Percentiles rank a stretch among this genome's conserved stretches.
These are phyloP conservation scores for Aptenodytes forsteri DNA, from an alignment of 2,113 vertebrate genomes.

Conservation along the genomic window DNA sequence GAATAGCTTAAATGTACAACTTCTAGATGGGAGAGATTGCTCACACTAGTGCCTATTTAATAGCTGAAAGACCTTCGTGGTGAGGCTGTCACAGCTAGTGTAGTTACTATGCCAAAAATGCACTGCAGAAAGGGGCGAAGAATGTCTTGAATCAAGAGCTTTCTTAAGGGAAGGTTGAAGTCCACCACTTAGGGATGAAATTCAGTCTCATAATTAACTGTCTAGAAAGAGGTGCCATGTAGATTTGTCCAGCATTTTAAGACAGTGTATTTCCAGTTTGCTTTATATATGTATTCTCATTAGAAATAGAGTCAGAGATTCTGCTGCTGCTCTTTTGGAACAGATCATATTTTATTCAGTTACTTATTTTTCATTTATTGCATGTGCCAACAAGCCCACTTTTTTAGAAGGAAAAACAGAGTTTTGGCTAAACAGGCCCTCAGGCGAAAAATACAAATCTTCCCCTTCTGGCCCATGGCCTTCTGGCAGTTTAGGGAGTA, in stretches of 20 bases:
- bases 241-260: neutral
- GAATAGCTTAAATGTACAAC: neutral
- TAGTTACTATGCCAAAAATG: neutral
- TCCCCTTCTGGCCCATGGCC: neutral
- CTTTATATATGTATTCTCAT: neutral
- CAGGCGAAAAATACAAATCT: neutral
- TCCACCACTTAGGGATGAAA: neutral
- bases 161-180: neutral
- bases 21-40: neutral
- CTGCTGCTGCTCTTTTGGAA: neutral
- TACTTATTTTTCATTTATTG: neutral
- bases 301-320: neutral
- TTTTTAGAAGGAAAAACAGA: neutral
- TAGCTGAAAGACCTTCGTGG: neutral
- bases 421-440: neutral
- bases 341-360: neutral
- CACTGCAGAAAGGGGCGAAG: neutral
- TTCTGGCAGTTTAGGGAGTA: neutral
- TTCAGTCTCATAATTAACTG: neutral
- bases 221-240: neutral
- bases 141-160: neutral
- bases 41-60: neutral
- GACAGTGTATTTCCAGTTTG: neutral
- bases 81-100: neutral
- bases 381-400: neutral